Conservation (phyloP, 2,888 invertebrate genomes). For the Leucozona laternaria region DNA sequence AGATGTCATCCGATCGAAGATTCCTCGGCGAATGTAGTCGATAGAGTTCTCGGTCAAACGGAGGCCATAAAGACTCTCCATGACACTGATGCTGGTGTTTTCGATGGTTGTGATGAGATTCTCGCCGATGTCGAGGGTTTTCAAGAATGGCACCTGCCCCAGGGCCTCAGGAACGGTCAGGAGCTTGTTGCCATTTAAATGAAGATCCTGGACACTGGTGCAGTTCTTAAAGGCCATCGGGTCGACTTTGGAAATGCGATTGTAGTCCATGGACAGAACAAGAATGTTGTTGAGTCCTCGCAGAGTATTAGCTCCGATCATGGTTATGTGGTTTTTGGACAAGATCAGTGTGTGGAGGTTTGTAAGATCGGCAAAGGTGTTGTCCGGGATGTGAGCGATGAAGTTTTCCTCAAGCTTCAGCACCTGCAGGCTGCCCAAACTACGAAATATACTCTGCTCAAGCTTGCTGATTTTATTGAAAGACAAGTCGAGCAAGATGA, state of each 20-base stretch:
- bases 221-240: slow-evolving; percentile 94
- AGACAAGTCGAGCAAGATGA: slow-evolving; percentile 93
- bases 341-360: slow-evolving; percentile 95
- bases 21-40: slow-evolving; percentile 90
- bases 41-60: slow-evolving; percentile 95
- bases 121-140: slow-evolving; percentile 95
- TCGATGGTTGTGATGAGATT: slow-evolving; percentile 93
- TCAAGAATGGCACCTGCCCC: slow-evolving; percentile 92
- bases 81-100: slow-evolving; percentile 91
- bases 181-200: slow-evolving; percentile 94
- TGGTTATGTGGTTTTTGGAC: slow-evolving; percentile 93
- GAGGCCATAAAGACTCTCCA: slow-evolving; percentile 94
- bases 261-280: slow-evolving; percentile 93
- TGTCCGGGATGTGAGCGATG: slow-evolving; percentile 92
- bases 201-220: slow-evolving; percentile 94
- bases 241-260: slow-evolving; percentile 91
- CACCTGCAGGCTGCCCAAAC: slow-evolving; percentile 92
- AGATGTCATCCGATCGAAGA: slow-evolving; percentile 90
- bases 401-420: slow-evolving; percentile 93
- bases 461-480: slow-evolving; percentile 93
- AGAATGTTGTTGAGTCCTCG: slow-evolving; percentile 94
- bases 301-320: slow-evolving; percentile 92
- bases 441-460: slow-evolving; percentile 92
- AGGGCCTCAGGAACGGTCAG: slow-evolving; percentile 91
- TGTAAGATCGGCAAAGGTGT: slow-evolving; percentile 94